These are phyloP conservation scores for Sebastiscus tertius DNA, from an alignment of 2,797 vertebrate species.

Conservation along the genomic window DNA sequence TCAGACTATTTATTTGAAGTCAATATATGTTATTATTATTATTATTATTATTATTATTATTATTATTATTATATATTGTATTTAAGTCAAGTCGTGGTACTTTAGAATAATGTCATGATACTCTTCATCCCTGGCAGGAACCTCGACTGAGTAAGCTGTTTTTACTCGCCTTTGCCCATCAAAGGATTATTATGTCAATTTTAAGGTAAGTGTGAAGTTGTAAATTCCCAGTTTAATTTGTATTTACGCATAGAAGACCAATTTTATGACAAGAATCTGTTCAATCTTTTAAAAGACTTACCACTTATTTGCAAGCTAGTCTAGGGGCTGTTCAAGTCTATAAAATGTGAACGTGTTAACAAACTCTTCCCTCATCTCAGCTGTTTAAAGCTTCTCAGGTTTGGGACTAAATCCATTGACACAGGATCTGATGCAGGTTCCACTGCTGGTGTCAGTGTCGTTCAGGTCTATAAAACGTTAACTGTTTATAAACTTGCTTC, in stretches of 20 bases:
- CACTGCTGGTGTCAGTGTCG: neutral
- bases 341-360: conserved; percentile 47
- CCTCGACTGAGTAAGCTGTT: neutral
- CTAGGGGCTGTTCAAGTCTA: conserved; percentile 6
- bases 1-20: neutral
- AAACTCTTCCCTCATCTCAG: conserved; percentile 24
- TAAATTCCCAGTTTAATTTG: neutral
- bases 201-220: conserved; percentile 1
- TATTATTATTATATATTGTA: neutral
- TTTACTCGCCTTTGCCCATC: neutral
- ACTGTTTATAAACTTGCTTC: conserved; percentile 20
- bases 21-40: too few relatives aligned
- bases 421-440: conserved; percentile 17
- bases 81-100: neutral
- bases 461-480: conserved; percentile 42
- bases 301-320: neutral
- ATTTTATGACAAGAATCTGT: neutral
- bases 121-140: neutral
- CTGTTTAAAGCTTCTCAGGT: conserved; percentile 32
- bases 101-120: neutral
- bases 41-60: too few relatives aligned
- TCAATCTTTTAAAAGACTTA: conserved; percentile 9
- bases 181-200: neutral
- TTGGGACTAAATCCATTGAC: conserved; percentile 9
- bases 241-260: neutral